These are phyloP conservation scores for Ageneiosus marmoratus DNA, from an alignment of 2,113 vertebrate genomes.

Conservation along the genomic window DNA sequence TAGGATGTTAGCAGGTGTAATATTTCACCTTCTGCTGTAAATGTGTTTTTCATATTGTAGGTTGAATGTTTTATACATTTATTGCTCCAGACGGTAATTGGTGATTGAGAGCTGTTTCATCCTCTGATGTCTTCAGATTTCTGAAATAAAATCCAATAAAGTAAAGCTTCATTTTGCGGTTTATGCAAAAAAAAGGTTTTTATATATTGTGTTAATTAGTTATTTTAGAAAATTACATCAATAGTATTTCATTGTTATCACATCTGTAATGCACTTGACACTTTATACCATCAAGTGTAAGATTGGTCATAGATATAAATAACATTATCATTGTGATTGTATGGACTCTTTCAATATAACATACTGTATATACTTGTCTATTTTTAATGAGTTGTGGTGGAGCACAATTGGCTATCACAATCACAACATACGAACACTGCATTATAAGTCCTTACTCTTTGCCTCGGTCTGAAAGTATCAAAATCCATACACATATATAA, in stretches of 20 bases:
- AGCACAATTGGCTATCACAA: too few relatives aligned
- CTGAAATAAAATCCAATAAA: slow-evolving; percentile 15
- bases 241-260: background rate
- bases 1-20: background rate
- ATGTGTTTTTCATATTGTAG: background rate
- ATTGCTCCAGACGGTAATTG: background rate
- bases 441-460: too few relatives aligned
- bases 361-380: too few relatives aligned
- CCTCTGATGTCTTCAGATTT: background rate
- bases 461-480: too few relatives aligned
- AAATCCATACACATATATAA: too few relatives aligned
- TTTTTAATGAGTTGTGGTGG: too few relatives aligned
- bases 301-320: background rate
- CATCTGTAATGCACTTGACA: background rate
- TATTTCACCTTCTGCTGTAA: background rate
- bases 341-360: too few relatives aligned
- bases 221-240: background rate
- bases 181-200: background rate
- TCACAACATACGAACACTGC: too few relatives aligned
- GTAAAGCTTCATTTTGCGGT: background rate
- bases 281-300: background rate
- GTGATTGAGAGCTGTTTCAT: background rate
- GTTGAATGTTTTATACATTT: background rate
- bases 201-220: background rate
- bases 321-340: background rate